phyloP scores from a whole-genome alignment of 35 echinoderm and acorn worm genomes.

The Anneissia japonica region DNA sequence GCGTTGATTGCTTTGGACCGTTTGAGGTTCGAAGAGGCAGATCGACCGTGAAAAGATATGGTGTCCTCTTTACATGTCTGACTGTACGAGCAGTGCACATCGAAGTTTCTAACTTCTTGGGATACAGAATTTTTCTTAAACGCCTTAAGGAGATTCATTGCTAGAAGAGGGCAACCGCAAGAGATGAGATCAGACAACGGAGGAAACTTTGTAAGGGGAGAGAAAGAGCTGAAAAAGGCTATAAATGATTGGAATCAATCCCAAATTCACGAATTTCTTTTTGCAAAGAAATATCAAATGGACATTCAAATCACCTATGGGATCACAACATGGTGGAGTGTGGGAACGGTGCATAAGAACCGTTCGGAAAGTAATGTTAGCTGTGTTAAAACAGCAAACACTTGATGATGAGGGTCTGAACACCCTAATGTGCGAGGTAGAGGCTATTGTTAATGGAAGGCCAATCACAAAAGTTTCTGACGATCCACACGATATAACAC shows the following conservation, averaged over 20 bases:
- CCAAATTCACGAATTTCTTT: slow-evolving; percentile 9
- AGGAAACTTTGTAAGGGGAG: too few relatives aligned
- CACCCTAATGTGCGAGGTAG: slow-evolving; percentile 27
- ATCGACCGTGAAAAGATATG: slow-evolving; percentile 38
- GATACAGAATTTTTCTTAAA: slow-evolving; percentile 35
- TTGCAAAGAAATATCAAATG: slow-evolving; percentile 1
- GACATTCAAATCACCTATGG: slow-evolving; percentile 39
- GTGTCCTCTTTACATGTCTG: slow-evolving; percentile 46
- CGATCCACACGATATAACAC: slow-evolving; percentile 11
- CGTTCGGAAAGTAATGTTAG: slow-evolving; percentile 11
- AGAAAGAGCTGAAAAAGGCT: too few relatives aligned
- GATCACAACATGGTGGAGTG: slow-evolving; percentile 39
- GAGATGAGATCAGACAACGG: too few relatives aligned
- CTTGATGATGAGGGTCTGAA: slow-evolving; percentile 22
- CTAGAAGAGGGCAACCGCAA: slow-evolving; percentile 7
- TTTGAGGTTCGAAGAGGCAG: slow-evolving; percentile 23
- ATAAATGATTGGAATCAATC: slow-evolving; percentile 32
- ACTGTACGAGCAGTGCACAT: slow-evolving; percentile 46
- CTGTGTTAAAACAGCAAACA: slow-evolving; percentile 19
- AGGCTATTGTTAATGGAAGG: slow-evolving; percentile 16
- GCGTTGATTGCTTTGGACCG: slow-evolving; percentile 47
- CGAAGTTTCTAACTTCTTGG: slow-evolving; percentile 17
- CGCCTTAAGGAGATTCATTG: slow-evolving; percentile 25
- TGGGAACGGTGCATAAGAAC: slow-evolving; percentile 51
- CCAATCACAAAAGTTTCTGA: slow-evolving; percentile 28